Evolutionary conservation across 2,113 vertebrate genomes (phyloP), one percentile per base, ranked within the genome.

Genomic region (Neoarius graeffei): DNA sequence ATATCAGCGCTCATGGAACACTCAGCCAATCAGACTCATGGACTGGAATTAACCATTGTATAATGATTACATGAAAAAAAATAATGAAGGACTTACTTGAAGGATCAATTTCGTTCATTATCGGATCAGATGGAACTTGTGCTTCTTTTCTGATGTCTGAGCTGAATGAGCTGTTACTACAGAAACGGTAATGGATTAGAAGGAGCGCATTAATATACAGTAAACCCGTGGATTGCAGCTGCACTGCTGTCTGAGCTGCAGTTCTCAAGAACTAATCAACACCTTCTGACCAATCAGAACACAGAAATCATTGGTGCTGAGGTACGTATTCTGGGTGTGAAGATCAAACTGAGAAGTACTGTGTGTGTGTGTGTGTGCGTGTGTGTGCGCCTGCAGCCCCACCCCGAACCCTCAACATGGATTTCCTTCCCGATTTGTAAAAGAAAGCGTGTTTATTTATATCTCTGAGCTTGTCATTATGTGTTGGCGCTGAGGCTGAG

Each of bases 401-500:
- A 91, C 91, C 93, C 87, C 92, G 91, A 92, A 92, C 27, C 87
- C 42, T 71, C 60, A 60, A 83, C 52, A 67, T 88, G 88, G 86
- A 66, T 86, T 52, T 84, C 57, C 83, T 88, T 90, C 89, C 92
- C 91, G 50, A 85, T 93, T 91, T 86, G 60, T 73, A 69, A 87
- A 85, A 50, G 88, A 92, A 85, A 59, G 81, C 57, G 62, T 56
- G n/a, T 81, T 82, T 94, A 94, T 94, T 93, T 94, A 90, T 92
- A 92, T 89, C 90, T 90, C 69, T 88, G 91, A 91, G 91, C 94
- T 93, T 94, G 93, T 95, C 93, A 95, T 95, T 95, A 94, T 81
- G 81, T 85, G 1, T 48, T 88, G 89, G 89, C 89, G 84, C 91
- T 88, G 11, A 88, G 48, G 56, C 77, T 76, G 56, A 76, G 87